Conservation (phyloP, 2,113 vertebrate genomes). For the Fregata magnificens region DNA sequence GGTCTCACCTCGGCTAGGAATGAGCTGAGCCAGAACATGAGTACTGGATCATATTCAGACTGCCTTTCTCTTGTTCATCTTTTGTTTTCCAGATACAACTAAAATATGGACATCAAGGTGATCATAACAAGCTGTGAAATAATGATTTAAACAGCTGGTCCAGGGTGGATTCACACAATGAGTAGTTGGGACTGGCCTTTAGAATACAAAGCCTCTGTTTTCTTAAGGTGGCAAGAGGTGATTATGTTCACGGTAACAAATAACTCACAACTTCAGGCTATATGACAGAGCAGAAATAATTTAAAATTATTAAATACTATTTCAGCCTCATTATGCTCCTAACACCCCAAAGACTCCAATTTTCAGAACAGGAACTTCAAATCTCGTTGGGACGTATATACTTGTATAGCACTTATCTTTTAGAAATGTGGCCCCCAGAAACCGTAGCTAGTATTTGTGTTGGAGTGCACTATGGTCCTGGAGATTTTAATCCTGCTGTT, state of each 20-base stretch:
- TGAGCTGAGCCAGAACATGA: not conserved
- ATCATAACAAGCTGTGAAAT: not conserved
- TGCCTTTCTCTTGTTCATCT: not conserved
- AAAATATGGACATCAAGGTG: not conserved
- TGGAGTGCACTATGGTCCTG: not conserved
- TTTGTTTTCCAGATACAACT: not conserved
- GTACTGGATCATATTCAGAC: not conserved
- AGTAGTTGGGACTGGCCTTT: not conserved
- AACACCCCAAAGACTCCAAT: not conserved
- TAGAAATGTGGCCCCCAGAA: not conserved
- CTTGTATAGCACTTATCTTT: not conserved
- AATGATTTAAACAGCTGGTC: not conserved
- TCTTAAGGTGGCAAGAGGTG: not conserved
- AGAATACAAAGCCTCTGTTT: not conserved
- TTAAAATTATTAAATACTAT: not conserved
- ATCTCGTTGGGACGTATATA: not conserved
- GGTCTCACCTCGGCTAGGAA: not conserved
- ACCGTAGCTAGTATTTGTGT: not conserved
- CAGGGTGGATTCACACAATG: not conserved
- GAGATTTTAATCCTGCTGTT: not conserved
- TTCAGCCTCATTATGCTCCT: not conserved
- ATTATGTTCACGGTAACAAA: not conserved
- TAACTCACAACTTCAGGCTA: not conserved
- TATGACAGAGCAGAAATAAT: not conserved
- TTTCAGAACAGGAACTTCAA: not conserved